These are phyloP conservation scores for Leucophenga varia DNA, from an alignment of 1,140 invertebrate species.

Conservation along the genomic window DNA sequence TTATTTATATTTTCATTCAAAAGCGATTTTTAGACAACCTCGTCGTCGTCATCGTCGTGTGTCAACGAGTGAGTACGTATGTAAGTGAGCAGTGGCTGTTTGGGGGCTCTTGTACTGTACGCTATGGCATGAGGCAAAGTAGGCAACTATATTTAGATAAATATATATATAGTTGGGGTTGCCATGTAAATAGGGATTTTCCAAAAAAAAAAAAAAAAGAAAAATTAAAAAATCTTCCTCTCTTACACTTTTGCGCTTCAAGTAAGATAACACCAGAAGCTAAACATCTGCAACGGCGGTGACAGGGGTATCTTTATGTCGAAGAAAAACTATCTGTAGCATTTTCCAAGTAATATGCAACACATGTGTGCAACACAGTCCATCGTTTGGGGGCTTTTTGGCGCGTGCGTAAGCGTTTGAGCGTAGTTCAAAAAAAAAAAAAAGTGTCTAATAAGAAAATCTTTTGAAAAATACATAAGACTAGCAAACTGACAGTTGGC, in stretches of 20 bases:
- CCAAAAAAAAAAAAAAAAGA: conserved; percentile 32
- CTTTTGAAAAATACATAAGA: too few species aligned
- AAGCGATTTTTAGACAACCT: neutral
- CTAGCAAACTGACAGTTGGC: too few species aligned
- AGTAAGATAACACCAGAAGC: too few species aligned
- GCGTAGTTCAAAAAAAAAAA: too few species aligned
- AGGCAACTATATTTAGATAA: too few species aligned
- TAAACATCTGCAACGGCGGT: conserved; percentile 17
- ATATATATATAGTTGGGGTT: too few species aligned
- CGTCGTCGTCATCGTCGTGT: neutral
- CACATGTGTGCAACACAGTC: conserved; percentile 27
- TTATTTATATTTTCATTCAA: conserved; percentile 33
- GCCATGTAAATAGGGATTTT: conserved; percentile 27
- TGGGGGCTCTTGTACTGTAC: too few species aligned
- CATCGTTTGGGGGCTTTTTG: too few species aligned
- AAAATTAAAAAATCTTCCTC: conserved; percentile 32
- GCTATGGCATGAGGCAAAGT: too few species aligned
- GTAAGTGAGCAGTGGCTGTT: too few species aligned
- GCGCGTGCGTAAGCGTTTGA: neutral
- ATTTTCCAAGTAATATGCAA: conserved; percentile 34
- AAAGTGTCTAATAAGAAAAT: too few species aligned
- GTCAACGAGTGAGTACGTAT: neutral
- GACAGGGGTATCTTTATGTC: neutral
- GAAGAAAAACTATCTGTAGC: conserved; percentile 22
- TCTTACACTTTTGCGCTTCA: conserved; percentile 23